Percentiles rank a stretch among this genome's conserved stretches.
Evolutionary conservation across 2,113 vertebrate species (phyloP).

Genomic region (Ia io): DNA sequence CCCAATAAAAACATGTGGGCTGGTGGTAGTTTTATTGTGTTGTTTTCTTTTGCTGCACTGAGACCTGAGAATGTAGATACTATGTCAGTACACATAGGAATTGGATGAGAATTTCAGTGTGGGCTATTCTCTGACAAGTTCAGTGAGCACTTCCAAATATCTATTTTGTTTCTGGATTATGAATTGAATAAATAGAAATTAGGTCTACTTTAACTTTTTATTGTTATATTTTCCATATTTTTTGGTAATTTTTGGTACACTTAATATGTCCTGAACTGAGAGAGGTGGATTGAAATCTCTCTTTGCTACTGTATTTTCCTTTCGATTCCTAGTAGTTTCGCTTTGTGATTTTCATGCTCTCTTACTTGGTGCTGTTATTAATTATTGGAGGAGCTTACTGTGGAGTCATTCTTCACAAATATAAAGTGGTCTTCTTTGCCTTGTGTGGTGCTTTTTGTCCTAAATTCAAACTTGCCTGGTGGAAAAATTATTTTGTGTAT

Average conservation of each 20-base stretch:
- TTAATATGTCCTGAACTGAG: background rate
- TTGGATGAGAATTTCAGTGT: background rate
- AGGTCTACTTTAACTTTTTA: background rate
- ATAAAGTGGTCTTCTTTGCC: background rate
- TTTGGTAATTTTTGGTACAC: background rate
- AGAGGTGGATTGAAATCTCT: background rate
- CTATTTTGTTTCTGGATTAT: background rate
- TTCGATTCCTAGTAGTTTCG: background rate
- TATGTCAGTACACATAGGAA: background rate
- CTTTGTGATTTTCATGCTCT: background rate
- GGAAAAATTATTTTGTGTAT: background rate
- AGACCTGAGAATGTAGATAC: background rate
- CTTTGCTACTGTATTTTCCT: background rate
- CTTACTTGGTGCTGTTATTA: conserved; percentile 17
- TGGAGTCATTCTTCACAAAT: background rate
- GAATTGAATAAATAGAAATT: background rate
- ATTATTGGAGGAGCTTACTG: background rate
- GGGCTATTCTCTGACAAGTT: background rate
- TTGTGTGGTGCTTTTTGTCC: background rate
- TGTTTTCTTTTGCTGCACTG: background rate
- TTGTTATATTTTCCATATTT: background rate
- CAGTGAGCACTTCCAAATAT: background rate
- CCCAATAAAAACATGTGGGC: background rate
- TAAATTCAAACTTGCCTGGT: background rate
- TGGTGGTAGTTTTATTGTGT: background rate